Conservation (phyloP, 2,888 invertebrate genomes). For the Drosophila algonquin region DNA sequence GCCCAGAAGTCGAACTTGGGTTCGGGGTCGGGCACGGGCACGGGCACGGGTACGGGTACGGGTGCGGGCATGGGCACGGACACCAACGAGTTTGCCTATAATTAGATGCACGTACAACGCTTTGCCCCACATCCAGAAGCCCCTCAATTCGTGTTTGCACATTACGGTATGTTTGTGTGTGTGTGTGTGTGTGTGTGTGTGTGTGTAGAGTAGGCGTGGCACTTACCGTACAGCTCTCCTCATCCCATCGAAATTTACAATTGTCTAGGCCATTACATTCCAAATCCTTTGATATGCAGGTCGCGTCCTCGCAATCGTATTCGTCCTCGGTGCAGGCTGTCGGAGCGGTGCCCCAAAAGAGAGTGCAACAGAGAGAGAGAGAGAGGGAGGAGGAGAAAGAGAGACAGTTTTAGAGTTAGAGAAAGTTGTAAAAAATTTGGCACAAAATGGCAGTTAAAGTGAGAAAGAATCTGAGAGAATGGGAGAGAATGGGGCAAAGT, state of each 20-base stretch:
- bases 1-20: slow-evolving; percentile 1
- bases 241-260: slow-evolving; percentile 93
- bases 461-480: neutral
- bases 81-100: slow-evolving; percentile 45
- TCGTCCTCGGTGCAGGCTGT: slow-evolving; percentile 85
- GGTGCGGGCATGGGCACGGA: no score
- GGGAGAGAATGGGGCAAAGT: neutral
- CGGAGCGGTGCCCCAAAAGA: neutral
- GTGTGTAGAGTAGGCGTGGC: slow-evolving; percentile 14
- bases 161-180: neutral
- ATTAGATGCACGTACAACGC: slow-evolving; percentile 66
- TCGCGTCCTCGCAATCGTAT: slow-evolving; percentile 94
- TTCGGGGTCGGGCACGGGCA: no score
- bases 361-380: slow-evolving; percentile 5
- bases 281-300: slow-evolving; percentile 90
- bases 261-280: slow-evolving; percentile 90
- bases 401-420: slow-evolving; percentile 16
- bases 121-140: slow-evolving; percentile 2
- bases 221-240: slow-evolving; percentile 86
- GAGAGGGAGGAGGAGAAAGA: neutral
- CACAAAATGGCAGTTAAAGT: slow-evolving; percentile 22
- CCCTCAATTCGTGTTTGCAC: neutral
- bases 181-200: neutral
- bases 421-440: slow-evolving; percentile 43
- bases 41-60: no score